These are phyloP conservation scores for Sarcophilus harrisii DNA, from an alignment of 2,797 vertebrate species.

Conservation along the genomic window DNA sequence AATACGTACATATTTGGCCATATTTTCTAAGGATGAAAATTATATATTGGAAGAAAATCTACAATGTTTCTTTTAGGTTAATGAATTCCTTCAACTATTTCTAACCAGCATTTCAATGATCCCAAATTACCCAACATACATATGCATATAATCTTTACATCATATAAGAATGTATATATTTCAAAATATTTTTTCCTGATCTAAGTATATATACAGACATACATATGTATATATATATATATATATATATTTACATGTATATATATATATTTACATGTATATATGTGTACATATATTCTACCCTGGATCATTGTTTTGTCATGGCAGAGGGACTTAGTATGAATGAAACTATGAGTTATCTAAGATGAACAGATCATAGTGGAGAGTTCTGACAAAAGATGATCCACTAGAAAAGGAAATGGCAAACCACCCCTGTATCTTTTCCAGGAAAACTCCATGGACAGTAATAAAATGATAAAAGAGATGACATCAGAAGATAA, in stretches of 20 bases:
- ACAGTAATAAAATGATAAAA: neutral
- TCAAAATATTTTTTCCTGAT: neutral
- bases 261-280: neutral
- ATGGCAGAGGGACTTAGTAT: neutral
- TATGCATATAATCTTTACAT: neutral
- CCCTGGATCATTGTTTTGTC: neutral
- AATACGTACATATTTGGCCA: neutral
- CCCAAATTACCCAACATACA: neutral
- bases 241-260: too few species aligned
- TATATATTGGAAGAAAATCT: neutral
- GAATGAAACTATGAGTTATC: neutral
- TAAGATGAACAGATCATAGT: neutral
- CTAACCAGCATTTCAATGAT: neutral
- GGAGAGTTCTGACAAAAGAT: neutral
- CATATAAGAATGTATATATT: neutral
- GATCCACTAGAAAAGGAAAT: neutral
- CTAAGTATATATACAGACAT: neutral
- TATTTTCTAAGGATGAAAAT: conserved; percentile 7
- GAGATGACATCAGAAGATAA: neutral
- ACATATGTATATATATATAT: neutral
- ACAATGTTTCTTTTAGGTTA: neutral
- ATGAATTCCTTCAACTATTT: neutral
- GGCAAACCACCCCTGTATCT: neutral
- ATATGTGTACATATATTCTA: too few species aligned
- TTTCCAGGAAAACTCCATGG: neutral